These are phyloP conservation scores for Drosophila limbata DNA, from an alignment of 2,888 invertebrate species.

Conservation along the genomic window DNA sequence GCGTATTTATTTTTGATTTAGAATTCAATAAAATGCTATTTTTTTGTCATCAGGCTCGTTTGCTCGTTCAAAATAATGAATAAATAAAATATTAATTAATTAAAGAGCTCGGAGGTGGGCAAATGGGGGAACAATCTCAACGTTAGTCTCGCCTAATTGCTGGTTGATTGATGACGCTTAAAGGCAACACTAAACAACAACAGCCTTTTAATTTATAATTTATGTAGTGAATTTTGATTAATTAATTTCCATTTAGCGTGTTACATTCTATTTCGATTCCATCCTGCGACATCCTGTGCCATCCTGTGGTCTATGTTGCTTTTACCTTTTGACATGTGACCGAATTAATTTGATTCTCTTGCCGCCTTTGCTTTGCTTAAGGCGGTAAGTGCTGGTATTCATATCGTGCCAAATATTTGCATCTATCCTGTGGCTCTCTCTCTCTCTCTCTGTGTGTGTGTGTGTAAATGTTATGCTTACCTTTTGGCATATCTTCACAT, in stretches of 20 bases:
- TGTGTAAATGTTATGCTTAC: constrained; percentile 44
- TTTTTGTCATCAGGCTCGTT: constrained; percentile 37
- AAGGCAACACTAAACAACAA: constrained; percentile 35
- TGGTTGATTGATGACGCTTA: constrained; percentile 68
- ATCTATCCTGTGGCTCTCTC: constrained; percentile 21
- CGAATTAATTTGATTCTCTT: constrained; percentile 55
- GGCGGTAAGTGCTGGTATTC: constrained; percentile 43
- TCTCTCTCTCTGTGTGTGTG: too few species aligned
- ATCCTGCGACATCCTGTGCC: constrained; percentile 4
- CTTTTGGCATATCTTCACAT: constrained; percentile 68
- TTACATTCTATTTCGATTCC: constrained; percentile 24
- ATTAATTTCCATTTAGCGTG: constrained; percentile 72
- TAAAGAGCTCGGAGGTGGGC: constrained; percentile 4
- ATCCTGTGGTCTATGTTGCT: constrained; percentile 53
- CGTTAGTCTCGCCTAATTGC: constrained; percentile 55
- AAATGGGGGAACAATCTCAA: background rate
- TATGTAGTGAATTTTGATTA: constrained; percentile 75
- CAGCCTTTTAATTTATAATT: constrained; percentile 77
- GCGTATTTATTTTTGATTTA: constrained; percentile 72
- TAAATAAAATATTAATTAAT: constrained; percentile 20
- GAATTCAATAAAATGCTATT: constrained; percentile 53
- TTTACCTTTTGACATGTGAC: constrained; percentile 74
- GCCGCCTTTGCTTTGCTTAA: constrained; percentile 28
- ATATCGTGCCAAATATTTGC: constrained; percentile 69
- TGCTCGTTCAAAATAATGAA: constrained; percentile 1